Evolutionary conservation across 2,797 vertebrate genomes (phyloP), one percentile per base, ranked within the genome.

Genomic region (Pseudocheirus occidentalis): DNA sequence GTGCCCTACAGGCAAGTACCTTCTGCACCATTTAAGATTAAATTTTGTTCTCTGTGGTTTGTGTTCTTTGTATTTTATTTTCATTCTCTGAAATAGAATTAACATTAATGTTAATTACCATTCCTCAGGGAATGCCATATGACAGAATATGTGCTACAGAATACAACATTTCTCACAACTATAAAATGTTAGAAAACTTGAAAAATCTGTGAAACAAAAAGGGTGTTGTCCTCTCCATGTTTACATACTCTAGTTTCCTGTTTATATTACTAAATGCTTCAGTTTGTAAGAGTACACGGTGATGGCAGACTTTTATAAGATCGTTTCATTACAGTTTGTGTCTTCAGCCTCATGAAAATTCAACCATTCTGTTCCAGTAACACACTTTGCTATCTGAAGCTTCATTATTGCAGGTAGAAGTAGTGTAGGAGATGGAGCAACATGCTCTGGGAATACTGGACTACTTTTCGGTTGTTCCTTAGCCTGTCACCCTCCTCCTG

Each of bases 381-480:
- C 58, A 90, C 54, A 56, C 40, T 92, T 94, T 81, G n/a, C n/a
- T 40, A 91, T 97, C 40, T 90, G 95, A 96, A 96, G 21, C 13
- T 9, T 94, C 40, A 56, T 95, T 66, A 81, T 93, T 40, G 14
- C 18, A 90, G 81, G 50, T 55, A 94, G 62, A 55, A 91, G n/a
- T 21, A 73, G n/a, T 0, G 0, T 92, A 94, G 53, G 16, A 92
- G 50, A 50, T n/a, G 50, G 66, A 55, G 91, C 90, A 50, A 66
- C 59, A 40, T 92, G 27, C 93, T 94, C 46, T 90, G 89, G 92
- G 93, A 94, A 92, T 92, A 7, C 16, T 31, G 94, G 73, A 59
- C 90, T 96, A 90, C 13, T 50, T 95, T n/a, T 81, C 56, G 92
- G 21, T n/a, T 16, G 18, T 34, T 62, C 53, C 91, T 95, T 93